Base-by-base conservation (phyloP, 30 jellyfish, hydroid and myxozoan genomes). In the Haliclystus octoradiatus region DNA sequence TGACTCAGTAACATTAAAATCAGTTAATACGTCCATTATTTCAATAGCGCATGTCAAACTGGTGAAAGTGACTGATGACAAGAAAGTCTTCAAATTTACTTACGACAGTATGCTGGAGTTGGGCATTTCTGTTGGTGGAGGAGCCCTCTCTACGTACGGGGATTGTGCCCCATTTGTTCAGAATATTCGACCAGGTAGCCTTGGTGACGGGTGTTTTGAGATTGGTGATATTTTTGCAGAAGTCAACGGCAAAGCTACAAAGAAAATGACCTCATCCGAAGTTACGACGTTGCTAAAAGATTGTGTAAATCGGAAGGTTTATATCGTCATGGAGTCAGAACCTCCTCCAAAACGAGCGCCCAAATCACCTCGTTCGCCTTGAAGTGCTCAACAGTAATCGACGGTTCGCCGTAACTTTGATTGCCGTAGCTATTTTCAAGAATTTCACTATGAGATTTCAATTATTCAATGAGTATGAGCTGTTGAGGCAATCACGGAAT, bases 41-140 rank as follows among this genome's bases (percentile, higher is more conserved):
- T 5, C 9, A 5, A 5, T 19, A 9, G 57, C 19, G 19, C 57
- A 40, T 40, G 57, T 40, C 9, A 40, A 40, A 19, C 57, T 40
- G 14, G 19, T 40, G 14, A 9, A 19, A 40, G 19, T 19, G 19
- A 19, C 57, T 40, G 57, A 40, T 5, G 19, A 40, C 57, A 40
- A 19, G 57, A 40, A 40, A 40, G 57, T 40, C 57, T 40, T 5
- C 19, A 40, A 40, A 40, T 40, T 40, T 19, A 9, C 19, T 5
- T 40, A 40, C 57, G 57, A 40, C 57, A 5, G 57, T 40, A 40
- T 40, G 57, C 19, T 40, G 19, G 57, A 40, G 14, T 40, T 40
- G 57, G 57, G 57, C 57, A 19, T 40, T 9, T 40, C 57, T 40
- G 57, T 40, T 40, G 57, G 57, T 40, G 57, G 57, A 5, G 57